Conservation (phyloP, 92 coral and sea anemone species). For the Pocillopora grandis region DNA sequence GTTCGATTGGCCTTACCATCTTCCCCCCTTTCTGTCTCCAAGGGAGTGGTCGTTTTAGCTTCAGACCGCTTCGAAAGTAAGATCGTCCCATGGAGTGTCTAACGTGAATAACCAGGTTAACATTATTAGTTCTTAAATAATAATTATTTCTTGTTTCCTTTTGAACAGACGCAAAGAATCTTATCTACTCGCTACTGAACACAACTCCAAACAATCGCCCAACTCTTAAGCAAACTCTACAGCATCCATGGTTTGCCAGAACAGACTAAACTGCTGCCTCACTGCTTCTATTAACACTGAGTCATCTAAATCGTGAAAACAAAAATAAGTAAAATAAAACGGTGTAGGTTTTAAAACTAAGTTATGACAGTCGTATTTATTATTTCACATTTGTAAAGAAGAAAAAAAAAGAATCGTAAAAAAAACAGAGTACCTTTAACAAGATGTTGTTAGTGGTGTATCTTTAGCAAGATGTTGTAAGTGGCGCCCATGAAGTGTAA, state of each 20-base stretch:
- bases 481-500: too few species aligned
- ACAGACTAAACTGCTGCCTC: neutral
- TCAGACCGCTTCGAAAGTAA: too few species aligned
- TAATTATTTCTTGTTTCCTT: neutral
- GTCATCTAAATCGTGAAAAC: neutral
- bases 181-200: conserved; percentile 1
- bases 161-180: neutral
- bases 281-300: neutral
- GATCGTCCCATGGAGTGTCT: neutral
- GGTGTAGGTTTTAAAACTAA: too few species aligned
- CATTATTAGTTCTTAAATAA: neutral
- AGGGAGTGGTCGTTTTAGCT: too few species aligned
- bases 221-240: conserved; percentile 4
- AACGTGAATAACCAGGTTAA: neutral
- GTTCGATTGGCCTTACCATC: too few species aligned
- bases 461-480: too few species aligned
- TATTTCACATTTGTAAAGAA: too few species aligned
- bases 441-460: too few species aligned
- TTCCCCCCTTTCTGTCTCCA: too few species aligned
- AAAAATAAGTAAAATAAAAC: neutral
- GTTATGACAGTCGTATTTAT: too few species aligned
- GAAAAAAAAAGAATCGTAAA: too few species aligned
- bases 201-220: conserved; percentile 4
- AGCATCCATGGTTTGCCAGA: neutral
- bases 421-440: too few species aligned